Evolutionary conservation across 2,888 invertebrate genomes (phyloP).

Genomic region (Diarsia rubi): DNA sequence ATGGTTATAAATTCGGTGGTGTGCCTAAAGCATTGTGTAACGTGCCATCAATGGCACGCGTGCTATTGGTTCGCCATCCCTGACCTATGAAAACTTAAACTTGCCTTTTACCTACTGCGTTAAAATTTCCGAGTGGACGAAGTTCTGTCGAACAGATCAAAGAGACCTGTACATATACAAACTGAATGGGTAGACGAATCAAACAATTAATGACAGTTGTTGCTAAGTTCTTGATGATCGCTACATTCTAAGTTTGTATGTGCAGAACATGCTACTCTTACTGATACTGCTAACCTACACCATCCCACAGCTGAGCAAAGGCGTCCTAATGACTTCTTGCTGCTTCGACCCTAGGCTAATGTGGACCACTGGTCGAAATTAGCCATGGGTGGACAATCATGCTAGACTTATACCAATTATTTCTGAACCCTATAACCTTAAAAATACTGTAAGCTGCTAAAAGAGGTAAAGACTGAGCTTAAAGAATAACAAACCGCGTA

Average conservation of each 20-base stretch:
- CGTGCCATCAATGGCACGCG: too few relatives aligned
- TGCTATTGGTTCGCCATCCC: too few relatives aligned
- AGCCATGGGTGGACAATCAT: not conserved
- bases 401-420: not conserved
- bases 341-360: too few relatives aligned
- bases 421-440: not conserved
- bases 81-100: not conserved
- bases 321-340: too few relatives aligned
- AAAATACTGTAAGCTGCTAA: not conserved
- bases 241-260: not conserved
- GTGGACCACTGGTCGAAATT: too few relatives aligned
- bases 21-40: too few relatives aligned
- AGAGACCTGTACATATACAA: conserved; percentile 12
- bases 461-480: conserved; percentile 5
- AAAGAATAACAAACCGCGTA: not conserved
- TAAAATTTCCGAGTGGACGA: not conserved
- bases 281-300: too few relatives aligned
- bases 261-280: not conserved
- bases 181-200: not conserved
- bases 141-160: conserved; percentile 24
- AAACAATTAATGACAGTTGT: not conserved
- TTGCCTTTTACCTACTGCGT: too few relatives aligned
- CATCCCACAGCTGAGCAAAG: too few relatives aligned
- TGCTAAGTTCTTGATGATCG: not conserved
- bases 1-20: too few relatives aligned